Evolutionary conservation across 2,888 invertebrate genomes (phyloP), one percentile per base, ranked within the genome.

Genomic region (Ectropis crepuscularia): DNA sequence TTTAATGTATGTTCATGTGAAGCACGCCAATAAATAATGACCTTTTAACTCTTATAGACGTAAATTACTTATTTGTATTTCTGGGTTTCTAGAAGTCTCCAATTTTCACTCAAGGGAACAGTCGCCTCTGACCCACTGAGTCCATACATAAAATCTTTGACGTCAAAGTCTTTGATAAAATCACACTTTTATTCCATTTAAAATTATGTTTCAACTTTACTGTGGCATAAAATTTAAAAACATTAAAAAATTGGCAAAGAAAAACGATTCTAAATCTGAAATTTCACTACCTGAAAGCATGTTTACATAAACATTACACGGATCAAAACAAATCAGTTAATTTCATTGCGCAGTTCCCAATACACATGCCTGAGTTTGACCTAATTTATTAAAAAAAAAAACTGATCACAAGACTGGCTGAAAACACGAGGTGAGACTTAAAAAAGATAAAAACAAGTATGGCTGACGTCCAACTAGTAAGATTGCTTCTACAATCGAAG

Each of bases 361-460:
- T 11, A 57, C 50, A 57, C n/a, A 47, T 10, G 39, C 7, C 45
- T 28, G 10, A 12, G 53, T 11, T 6, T 43, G 43, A 43, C 39
- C 57, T 48, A 49, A 54, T 58, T 54, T 53, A 62, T 61, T 45
- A 12, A 48, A 53, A 54, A 51, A 50, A 51, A 58, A 45, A 10
- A 28, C 45, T 38, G 41, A 55, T 59, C 54, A 50, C 16, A 50
- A 59, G 37, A 55, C 51, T 54, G 45, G 53, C 41, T 39, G 39
- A 48, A 60, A 65, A 47, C 57, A 60, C 53, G 53, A 57, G 49
- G 11, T 6, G 12, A 39, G 47, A 16, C 38, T 37, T 38, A 46
- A 16, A 63, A n/a, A 63, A 63, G 63, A 58, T 58, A 53, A 47
- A 61, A 63, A 46, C 57, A 53, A 66, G 60, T 6, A 66, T 66